Base-by-base conservation (phyloP, 2,797 vertebrate species). In the Galagoides demidoff region DNA sequence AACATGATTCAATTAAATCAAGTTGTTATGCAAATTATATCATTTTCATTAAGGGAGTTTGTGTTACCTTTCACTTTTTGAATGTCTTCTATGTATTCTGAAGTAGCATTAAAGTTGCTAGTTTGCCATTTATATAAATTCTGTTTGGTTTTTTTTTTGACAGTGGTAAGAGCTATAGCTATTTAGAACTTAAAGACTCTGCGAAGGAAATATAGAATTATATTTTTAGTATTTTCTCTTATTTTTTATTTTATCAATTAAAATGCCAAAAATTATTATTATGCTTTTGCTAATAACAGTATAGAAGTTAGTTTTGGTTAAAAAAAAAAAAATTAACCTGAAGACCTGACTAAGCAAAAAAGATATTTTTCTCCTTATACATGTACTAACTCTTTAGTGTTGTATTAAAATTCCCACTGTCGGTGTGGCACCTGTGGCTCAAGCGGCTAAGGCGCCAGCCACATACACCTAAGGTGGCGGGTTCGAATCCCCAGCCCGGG, bases 291-390 rank as follows among this genome's bases (percentile, higher is more conserved):
- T 85, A 89, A 37, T 31, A 76, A 20, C 49, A 59, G 3, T 76
- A 70, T 43, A 68, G 31, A 74, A n/a, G 3, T 86, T 57, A 88
- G 37, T 94, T 77, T 94, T 59, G 14, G 0, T 83, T 63, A 86
- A 70, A 85, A 85, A 90, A 66, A 70, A 86, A 70, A 85, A 81
- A 90, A 68, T 49, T 89, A 85, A 79, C 31, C 39, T 66, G n/a
- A 89, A 22, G 19, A 6, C 19, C 68, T 91, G 34, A 87, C 27
- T 90, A 90, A 68, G 74, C 16, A 78, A 66, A 93, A 70, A 63
- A 64, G 64, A 22, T 2, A 20, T 25, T 81, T 66, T 79, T 49
- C 11, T 95, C 64, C 66, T 39, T 89, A 37, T 43, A 39, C 23
- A n/a, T 25, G 11, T 29, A 52, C 2, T 74, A 29, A 22, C 57